These are phyloP conservation scores for Cuculus canorus DNA, from an alignment of 2,797 vertebrate species.

Conservation along the genomic window DNA sequence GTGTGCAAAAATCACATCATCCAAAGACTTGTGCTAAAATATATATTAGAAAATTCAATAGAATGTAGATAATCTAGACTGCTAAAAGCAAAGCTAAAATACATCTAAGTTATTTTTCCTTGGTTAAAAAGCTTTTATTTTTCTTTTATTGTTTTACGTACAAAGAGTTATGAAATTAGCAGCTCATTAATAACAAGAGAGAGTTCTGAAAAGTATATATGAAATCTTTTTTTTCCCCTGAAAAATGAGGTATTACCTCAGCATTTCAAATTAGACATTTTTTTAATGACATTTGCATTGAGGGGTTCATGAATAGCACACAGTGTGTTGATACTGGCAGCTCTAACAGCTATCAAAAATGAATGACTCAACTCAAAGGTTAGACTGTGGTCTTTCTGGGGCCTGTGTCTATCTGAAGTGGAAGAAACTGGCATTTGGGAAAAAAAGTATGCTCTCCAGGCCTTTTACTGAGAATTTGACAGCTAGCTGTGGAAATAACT, in stretches of 20 bases:
- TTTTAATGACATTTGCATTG: background rate
- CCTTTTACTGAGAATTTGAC: background rate
- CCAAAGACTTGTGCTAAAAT: background rate
- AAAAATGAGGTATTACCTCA: background rate
- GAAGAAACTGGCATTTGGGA: background rate
- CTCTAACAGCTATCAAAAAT: slow-evolving; percentile 17
- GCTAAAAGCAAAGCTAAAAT: slow-evolving; percentile 20
- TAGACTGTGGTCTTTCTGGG: slow-evolving; percentile 4
- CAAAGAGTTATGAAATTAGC: background rate
- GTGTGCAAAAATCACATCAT: background rate
- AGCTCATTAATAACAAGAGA: slow-evolving; percentile 3
- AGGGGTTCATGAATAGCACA: background rate
- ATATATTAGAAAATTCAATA: background rate
- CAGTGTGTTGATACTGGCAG: background rate
- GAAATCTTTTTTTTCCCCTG: background rate
- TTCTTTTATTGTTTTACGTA: background rate
- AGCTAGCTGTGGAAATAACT: background rate
- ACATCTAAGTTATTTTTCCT: background rate
- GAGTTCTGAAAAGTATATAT: background rate
- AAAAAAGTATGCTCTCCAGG: background rate
- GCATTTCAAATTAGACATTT: background rate
- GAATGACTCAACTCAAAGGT: background rate
- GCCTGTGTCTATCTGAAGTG: background rate
- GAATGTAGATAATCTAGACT: background rate
- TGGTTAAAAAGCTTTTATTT: background rate